phyloP scores from a whole-genome alignment of 2,888 invertebrate genomes.

The Xestia xanthographa region DNA sequence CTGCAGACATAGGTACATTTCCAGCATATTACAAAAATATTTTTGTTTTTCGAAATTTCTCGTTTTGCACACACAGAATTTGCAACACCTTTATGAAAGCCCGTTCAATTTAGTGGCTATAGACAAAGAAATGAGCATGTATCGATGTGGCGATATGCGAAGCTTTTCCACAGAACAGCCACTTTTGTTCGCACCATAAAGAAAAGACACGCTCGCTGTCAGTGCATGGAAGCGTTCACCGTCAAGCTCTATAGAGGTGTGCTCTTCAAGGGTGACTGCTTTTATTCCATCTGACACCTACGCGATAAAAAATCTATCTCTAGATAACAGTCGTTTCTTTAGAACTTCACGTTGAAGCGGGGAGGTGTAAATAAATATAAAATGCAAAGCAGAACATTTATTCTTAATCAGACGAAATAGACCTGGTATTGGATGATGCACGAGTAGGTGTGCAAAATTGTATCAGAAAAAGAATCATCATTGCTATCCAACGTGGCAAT shows the following conservation, averaged over 20 bases:
- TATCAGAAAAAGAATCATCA: too few species aligned
- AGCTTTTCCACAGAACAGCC: constrained; percentile 55
- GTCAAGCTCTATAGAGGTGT: constrained; percentile 50
- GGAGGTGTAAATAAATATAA: neutral
- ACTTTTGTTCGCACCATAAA: constrained; percentile 75
- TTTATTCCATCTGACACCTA: constrained; percentile 53
- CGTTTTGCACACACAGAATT: neutral
- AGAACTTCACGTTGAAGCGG: constrained; percentile 16
- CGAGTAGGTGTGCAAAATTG: neutral
- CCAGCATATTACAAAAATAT: too few species aligned
- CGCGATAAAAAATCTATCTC: constrained; percentile 49
- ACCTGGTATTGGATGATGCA: neutral
- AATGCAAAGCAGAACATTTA: constrained; percentile 9
- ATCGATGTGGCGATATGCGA: constrained; percentile 13
- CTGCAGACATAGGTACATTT: neutral
- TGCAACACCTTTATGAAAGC: neutral
- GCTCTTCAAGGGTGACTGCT: constrained; percentile 58
- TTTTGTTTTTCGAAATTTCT: neutral
- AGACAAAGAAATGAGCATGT: constrained; percentile 10
- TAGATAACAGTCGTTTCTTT: constrained; percentile 53
- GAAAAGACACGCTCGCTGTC: constrained; percentile 68
- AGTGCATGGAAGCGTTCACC: constrained; percentile 55
- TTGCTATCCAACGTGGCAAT: too few species aligned
- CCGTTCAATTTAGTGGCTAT: constrained; percentile 12
- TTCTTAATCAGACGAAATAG: neutral